Conservation (phyloP, 2,797 vertebrate genomes). For the Cheirogaleus major region DNA sequence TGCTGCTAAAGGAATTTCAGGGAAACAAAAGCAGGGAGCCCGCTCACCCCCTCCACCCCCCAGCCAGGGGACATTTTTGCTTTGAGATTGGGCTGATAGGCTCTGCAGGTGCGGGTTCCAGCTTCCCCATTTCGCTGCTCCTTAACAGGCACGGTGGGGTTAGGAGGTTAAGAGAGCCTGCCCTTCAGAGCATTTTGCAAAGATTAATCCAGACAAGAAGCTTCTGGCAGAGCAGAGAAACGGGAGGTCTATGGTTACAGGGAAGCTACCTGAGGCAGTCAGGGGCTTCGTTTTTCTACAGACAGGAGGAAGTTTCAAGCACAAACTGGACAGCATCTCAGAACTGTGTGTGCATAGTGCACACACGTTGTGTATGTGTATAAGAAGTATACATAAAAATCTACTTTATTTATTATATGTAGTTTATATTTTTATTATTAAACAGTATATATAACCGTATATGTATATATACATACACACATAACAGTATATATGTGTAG, state of each 20-base stretch:
- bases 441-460: background rate
- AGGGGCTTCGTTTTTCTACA: background rate
- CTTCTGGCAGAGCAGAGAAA: background rate
- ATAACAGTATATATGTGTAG: background rate
- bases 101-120: background rate
- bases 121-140: accelerated
- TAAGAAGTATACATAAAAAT: background rate
- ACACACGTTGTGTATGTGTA: no score
- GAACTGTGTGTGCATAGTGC: background rate
- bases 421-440: background rate
- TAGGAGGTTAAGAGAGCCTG: background rate
- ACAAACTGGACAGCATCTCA: background rate
- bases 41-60: background rate
- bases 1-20: slow-evolving; percentile 16
- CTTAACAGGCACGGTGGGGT: background rate
- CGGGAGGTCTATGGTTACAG: background rate
- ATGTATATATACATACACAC: no score
- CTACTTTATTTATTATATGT: background rate
- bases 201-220: slow-evolving; percentile 12
- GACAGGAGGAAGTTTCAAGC: background rate
- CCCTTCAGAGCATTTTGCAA: slow-evolving; percentile 28
- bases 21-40: background rate
- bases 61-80: background rate
- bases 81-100: background rate
- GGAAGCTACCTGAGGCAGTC: background rate